These are phyloP conservation scores for Aspidiotus rigidus DNA, from an alignment of 2,888 invertebrate species.

Conservation along the genomic window DNA sequence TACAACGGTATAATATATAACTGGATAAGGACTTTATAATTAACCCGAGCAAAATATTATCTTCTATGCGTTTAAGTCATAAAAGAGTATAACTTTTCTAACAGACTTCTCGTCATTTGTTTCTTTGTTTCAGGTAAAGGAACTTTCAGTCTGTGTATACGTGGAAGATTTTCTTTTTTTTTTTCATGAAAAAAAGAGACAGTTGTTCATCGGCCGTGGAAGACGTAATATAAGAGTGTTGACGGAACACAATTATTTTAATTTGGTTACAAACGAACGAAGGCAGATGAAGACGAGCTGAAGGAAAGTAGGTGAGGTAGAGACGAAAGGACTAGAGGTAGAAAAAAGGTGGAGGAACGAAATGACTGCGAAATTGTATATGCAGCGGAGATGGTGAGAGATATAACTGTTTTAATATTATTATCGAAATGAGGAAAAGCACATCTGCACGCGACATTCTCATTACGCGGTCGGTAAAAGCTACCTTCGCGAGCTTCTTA, in stretches of 20 bases:
- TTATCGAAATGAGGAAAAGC: slow-evolving; percentile 11
- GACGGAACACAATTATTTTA: not conserved
- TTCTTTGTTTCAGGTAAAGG: too few relatives aligned
- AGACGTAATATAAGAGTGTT: too few relatives aligned
- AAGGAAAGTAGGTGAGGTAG: not conserved
- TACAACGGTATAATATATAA: too few relatives aligned
- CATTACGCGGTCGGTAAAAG: slow-evolving; percentile 24
- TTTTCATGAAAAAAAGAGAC: too few relatives aligned
- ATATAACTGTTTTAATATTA: slow-evolving; percentile 27
- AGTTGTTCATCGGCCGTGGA: too few relatives aligned
- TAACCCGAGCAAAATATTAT: too few relatives aligned
- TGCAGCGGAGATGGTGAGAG: not conserved
- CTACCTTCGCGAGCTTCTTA: slow-evolving; percentile 19
- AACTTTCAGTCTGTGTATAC: too few relatives aligned
- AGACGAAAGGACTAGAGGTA: not conserved
- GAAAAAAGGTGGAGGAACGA: slow-evolving; percentile 9
- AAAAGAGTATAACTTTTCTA: too few relatives aligned
- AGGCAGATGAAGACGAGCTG: slow-evolving; percentile 1
- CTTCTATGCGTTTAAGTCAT: too few relatives aligned
- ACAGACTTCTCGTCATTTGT: too few relatives aligned
- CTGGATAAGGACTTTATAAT: too few relatives aligned
- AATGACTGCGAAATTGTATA: slow-evolving; percentile 7
- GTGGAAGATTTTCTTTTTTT: too few relatives aligned
- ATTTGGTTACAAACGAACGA: not conserved
- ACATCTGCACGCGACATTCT: slow-evolving; percentile 30